These are phyloP conservation scores for Glyptemys insculpta DNA, from an alignment of 2,797 vertebrate species.

Conservation along the genomic window DNA sequence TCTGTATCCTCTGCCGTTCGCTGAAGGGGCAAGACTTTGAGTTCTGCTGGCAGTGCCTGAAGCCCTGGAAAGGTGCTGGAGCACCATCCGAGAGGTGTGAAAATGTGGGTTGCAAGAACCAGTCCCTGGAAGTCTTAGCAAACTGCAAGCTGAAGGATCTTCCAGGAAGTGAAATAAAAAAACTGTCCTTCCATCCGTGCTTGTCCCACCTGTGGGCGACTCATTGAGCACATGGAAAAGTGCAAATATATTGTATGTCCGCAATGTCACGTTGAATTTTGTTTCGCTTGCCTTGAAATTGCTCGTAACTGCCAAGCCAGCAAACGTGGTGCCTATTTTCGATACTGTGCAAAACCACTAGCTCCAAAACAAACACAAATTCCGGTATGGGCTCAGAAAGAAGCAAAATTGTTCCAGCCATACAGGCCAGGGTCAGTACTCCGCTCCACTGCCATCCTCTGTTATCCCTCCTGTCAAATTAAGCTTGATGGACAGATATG, in stretches of 20 bases:
- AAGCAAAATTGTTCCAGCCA: background rate
- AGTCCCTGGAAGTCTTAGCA: conserved; percentile 65
- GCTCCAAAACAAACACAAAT: conserved; percentile 80
- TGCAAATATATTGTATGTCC: conserved; percentile 83
- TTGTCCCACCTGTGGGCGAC: conserved; percentile 83
- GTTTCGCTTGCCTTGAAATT: conserved; percentile 84
- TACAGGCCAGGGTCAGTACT: background rate
- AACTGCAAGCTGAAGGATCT: conserved; percentile 57
- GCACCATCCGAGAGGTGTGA: conserved; percentile 74
- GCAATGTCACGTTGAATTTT: conserved; percentile 83
- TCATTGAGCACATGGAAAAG: conserved; percentile 79
- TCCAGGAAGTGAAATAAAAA: background rate
- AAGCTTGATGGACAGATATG: background rate
- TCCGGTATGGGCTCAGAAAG: conserved; percentile 51
- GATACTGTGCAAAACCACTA: conserved; percentile 71
- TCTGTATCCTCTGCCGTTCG: conserved; percentile 75
- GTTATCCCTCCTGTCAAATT: background rate
- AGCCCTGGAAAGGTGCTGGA: conserved; percentile 74
- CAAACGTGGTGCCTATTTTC: conserved; percentile 62
- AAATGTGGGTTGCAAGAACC: conserved; percentile 75
- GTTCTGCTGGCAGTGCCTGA: conserved; percentile 85
- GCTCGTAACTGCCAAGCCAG: conserved; percentile 61
- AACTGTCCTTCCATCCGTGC: conserved; percentile 79
- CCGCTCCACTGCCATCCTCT: background rate
- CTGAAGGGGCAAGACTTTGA: background rate